Evolutionary conservation across 2,888 invertebrate genomes (phyloP).

Genomic region (Eilema depressum): DNA sequence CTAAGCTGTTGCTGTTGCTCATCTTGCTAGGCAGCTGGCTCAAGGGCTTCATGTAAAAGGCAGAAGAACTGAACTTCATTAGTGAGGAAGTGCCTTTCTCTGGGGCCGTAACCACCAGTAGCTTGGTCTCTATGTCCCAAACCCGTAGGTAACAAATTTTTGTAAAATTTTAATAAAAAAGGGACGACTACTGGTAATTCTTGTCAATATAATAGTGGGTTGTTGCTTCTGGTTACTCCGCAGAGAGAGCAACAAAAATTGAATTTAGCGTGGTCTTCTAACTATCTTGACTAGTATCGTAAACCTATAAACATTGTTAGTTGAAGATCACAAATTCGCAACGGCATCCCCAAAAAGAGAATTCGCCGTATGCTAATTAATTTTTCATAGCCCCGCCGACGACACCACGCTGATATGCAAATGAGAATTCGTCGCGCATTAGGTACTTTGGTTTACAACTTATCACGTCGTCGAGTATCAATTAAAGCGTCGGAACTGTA

Average conservation of each 20-base stretch:
- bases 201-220: too few species aligned
- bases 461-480: constrained; percentile 74
- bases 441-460: constrained; percentile 65
- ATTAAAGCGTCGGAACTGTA: constrained; percentile 80
- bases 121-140: neutral
- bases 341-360: constrained; percentile 60
- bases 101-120: neutral
- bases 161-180: neutral
- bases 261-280: neutral
- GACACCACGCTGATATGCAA: constrained; percentile 68
- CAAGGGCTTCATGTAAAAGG: neutral
- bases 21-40: neutral
- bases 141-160: neutral
- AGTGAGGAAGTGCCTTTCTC: neutral
- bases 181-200: too few species aligned
- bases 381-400: constrained; percentile 71
- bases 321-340: constrained; percentile 31
- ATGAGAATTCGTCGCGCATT: constrained; percentile 63
- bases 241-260: neutral
- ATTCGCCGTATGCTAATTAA: constrained; percentile 71
- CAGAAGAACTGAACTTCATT: neutral
- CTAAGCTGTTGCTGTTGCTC: too few species aligned
- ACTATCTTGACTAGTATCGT: neutral
- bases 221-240: too few species aligned
- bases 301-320: constrained; percentile 2